Percentiles rank a stretch among this genome's conserved stretches.
These are phyloP conservation scores for Zoroaster sp. DNA, from an alignment of 53 echinoderm and acorn worm genomes.

Conservation along the genomic window DNA sequence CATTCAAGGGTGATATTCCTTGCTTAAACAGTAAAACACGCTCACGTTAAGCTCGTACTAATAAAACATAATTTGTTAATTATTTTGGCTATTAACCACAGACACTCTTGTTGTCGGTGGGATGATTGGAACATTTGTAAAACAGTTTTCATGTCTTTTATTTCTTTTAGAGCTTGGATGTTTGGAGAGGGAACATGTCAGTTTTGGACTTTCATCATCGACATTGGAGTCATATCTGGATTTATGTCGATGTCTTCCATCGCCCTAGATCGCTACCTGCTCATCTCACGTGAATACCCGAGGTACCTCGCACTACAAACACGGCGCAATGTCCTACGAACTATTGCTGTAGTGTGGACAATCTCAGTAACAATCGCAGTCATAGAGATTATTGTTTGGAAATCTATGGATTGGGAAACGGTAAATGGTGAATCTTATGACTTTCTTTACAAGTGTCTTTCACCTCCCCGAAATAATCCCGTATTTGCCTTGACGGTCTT, in stretches of 20 bases:
- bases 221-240: conserved; percentile 1
- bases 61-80: background rate
- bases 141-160: background rate
- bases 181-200: conserved; percentile 2
- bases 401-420: background rate
- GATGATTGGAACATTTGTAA: background rate
- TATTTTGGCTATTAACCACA: background rate
- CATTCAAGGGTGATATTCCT: too few species aligned
- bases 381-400: conserved; percentile 2
- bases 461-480: conserved; percentile 9
- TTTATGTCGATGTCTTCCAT: background rate
- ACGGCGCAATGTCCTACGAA: background rate
- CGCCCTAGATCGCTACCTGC: conserved; percentile 29
- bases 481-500: background rate
- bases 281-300: conserved; percentile 31
- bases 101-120: background rate
- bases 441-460: background rate
- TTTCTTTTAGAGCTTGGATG: background rate
- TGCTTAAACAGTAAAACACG: too few species aligned
- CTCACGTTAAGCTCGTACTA: background rate
- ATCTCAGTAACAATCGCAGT: background rate
- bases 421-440: background rate
- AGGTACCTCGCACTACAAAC: conserved; percentile 21
- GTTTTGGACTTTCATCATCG: background rate
- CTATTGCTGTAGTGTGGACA: background rate